Evolutionary conservation across 2,113 vertebrate genomes (phyloP).

Genomic region (Rostratula benghalensis): DNA sequence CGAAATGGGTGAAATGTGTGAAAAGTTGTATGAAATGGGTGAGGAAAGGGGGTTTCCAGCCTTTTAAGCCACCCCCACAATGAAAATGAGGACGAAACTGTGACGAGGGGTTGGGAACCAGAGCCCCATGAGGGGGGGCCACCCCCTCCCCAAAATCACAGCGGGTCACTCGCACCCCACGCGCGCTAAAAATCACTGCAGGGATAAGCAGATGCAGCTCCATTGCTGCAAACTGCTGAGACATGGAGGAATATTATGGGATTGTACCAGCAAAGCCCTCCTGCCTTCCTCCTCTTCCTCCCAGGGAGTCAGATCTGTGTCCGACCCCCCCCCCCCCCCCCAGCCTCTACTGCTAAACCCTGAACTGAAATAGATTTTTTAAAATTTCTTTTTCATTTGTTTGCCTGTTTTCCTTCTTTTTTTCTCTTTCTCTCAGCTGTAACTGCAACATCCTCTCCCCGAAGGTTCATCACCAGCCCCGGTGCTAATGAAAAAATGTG

Average conservation of each 20-base stretch:
- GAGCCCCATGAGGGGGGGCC: neutral
- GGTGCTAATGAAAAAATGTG: constrained; percentile 20
- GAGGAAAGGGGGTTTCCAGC: neutral
- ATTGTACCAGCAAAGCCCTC: neutral
- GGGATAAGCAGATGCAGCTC: fast-evolving
- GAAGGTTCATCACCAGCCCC: neutral
- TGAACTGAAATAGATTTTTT: neutral
- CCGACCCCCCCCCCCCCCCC: fast-evolving
- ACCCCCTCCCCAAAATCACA: fast-evolving
- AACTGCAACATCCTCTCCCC: neutral
- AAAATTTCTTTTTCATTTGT: neutral
- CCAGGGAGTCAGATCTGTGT: neutral
- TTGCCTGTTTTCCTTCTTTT: fast-evolving
- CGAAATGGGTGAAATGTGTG: no score
- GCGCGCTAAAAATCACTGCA: neutral
- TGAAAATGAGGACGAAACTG: neutral
- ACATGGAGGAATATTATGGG: neutral
- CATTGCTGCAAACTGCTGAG: neutral
- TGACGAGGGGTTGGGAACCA: neutral
- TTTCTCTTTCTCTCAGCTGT: neutral
- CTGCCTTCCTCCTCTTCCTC: neutral
- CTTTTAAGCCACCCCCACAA: neutral
- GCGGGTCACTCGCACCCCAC: fast-evolving
- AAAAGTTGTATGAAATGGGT: neutral
- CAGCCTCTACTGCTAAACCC: neutral